A percentile compares a stretch with the other conserved stretches of the same genome.
These are phyloP conservation scores for human DNA, from an alignment of 2,113 vertebrate genomes.

Conservation along the genomic window GRCh38 chr3:171299501-171300000, in stretches of 20 bases:
- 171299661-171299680: not conserved
- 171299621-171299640: not conserved
- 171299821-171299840: not conserved
- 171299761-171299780: not conserved
- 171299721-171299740: not conserved
- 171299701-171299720: not conserved
- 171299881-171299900: not conserved
- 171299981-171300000: not conserved
- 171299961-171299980: not conserved
- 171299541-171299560: not conserved
- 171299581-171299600: too few species aligned
- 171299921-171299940: not conserved
- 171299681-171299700: not conserved
- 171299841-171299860: not conserved
- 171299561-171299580: not conserved
- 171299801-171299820: not conserved
- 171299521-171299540: not conserved
- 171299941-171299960: not conserved
- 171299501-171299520: rapidly evolving
- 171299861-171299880: not conserved
- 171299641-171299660: not conserved
- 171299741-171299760: not conserved
- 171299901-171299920: not conserved
- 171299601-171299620: not conserved
- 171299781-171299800: not conserved